These are phyloP conservation scores for Chlorops oryzae DNA, from an alignment of 1,140 invertebrate genomes.

Conservation along the genomic window DNA sequence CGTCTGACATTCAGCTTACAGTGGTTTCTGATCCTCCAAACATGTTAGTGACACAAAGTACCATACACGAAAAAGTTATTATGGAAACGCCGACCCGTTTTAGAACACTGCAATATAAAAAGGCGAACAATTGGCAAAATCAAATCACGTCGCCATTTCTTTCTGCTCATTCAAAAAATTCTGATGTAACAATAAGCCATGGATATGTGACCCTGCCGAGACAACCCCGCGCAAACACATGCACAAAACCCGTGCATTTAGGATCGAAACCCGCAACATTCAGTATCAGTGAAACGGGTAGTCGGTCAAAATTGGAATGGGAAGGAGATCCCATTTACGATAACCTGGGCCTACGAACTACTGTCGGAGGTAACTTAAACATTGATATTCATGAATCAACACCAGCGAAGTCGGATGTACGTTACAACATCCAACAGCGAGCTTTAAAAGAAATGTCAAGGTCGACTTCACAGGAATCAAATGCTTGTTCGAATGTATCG, in stretches of 20 bases:
- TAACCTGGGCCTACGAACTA: constrained; percentile 72
- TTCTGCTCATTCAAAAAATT: too few species aligned
- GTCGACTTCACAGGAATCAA: constrained; percentile 52
- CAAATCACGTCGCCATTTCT: too few species aligned
- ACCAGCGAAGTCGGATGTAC: constrained; percentile 44
- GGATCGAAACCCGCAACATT: too few species aligned
- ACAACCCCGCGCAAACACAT: constrained; percentile 71
- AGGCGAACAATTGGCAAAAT: too few species aligned
- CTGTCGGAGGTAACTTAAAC: constrained; percentile 76
- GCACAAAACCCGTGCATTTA: too few species aligned
- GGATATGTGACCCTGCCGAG: constrained; percentile 81
- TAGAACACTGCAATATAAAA: too few species aligned
- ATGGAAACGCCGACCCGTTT: too few species aligned
- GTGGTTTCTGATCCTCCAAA: too few species aligned
- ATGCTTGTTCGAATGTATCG: constrained; percentile 31
- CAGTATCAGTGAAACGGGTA: constrained; percentile 50
- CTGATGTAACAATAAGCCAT: constrained; percentile 58
- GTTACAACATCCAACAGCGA: constrained; percentile 52
- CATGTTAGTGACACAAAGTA: too few species aligned
- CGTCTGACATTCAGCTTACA: too few species aligned
- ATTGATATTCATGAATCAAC: constrained; percentile 64
- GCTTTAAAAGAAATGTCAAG: constrained; percentile 56
- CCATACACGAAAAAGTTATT: too few species aligned
- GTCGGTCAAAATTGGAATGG: constrained; percentile 51
- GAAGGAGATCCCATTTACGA: constrained; percentile 72